Evolutionary conservation across 2,797 vertebrate species (phyloP).

Genomic region (Oreortyx pictus): DNA sequence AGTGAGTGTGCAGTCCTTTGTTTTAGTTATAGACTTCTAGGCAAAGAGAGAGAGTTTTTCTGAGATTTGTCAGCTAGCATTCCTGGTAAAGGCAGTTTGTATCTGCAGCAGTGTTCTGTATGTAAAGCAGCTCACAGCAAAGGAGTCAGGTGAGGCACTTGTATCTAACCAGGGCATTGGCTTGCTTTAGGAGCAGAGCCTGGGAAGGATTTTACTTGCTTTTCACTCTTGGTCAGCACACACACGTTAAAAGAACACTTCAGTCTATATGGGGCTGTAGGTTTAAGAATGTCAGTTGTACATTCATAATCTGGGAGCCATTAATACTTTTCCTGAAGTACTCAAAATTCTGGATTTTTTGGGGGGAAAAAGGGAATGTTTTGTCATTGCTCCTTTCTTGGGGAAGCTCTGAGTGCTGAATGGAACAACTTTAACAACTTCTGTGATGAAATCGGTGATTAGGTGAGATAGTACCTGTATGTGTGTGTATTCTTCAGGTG

Average conservation of each 20-base stretch:
- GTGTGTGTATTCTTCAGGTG: neutral
- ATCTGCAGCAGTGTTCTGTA: neutral
- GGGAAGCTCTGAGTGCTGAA: neutral
- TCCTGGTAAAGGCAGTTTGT: neutral
- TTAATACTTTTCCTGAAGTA: neutral
- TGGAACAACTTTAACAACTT: neutral
- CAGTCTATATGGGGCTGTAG: neutral
- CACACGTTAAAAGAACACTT: neutral
- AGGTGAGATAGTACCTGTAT: neutral
- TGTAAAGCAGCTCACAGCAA: neutral
- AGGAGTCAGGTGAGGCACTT: neutral
- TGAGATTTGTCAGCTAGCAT: neutral
- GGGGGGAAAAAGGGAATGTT: neutral
- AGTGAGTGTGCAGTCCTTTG: neutral
- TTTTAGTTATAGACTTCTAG: neutral
- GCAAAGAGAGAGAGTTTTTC: neutral
- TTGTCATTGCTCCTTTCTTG: neutral
- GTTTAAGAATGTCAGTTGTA: accelerated
- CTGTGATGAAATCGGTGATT: neutral
- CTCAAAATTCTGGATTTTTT: neutral
- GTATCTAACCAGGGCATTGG: neutral
- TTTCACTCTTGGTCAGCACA: neutral
- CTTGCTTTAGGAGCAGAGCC: neutral
- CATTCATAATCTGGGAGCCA: neutral
- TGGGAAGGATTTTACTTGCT: neutral